Evolutionary conservation across 2,113 vertebrate species (phyloP), one percentile per base, ranked within the genome.

Genomic region (Austrofundulus limnaeus): DNA sequence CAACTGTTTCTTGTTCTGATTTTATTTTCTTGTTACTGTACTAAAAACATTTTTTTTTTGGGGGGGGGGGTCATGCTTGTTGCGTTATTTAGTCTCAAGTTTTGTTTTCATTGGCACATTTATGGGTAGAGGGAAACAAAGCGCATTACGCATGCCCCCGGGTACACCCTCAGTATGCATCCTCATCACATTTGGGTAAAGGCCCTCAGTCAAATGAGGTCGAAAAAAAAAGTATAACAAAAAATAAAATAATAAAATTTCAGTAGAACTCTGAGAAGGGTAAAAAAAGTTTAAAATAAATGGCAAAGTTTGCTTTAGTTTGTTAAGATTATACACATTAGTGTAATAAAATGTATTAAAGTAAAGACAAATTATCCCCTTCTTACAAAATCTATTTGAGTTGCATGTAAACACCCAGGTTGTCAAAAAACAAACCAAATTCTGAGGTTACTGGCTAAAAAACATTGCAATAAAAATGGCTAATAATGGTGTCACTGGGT

Each of bases 71-170:
- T 74, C 31, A 25, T 78, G 66, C 75, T 80, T 78, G 64, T 78
- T 85, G 71, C 69, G 71, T 80, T 75, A 78, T 79, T 84, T 62
- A 70, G 41, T 25, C 51, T 60, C 47, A 17, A 10, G 51, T 76
- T 74, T 78, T 50, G 51, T 76, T 54, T 75, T 70, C 80, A 78
- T 67, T 78, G 55, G 43, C 13, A 56, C 57, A 79, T 58, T 77
- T 71, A 21, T 41, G 61, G 69, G 61, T 70, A 66, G 64, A 75
- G 64, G 43, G 49, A 56, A 61, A 78, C 66, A 78, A 83, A 82
- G 71, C 63, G n/a, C 64, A 82, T 80, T 75, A 78, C 71, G 68
- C 60, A 71, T 76, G 69, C 69, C 52, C 42, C 45, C n/a, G 67
- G 63, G 54, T 80, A 72, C 51, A 70, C 48, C 64, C 61, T 73